Conservation (phyloP, 64 coral and sea anemone species). For the Orbicella faveolata region DNA sequence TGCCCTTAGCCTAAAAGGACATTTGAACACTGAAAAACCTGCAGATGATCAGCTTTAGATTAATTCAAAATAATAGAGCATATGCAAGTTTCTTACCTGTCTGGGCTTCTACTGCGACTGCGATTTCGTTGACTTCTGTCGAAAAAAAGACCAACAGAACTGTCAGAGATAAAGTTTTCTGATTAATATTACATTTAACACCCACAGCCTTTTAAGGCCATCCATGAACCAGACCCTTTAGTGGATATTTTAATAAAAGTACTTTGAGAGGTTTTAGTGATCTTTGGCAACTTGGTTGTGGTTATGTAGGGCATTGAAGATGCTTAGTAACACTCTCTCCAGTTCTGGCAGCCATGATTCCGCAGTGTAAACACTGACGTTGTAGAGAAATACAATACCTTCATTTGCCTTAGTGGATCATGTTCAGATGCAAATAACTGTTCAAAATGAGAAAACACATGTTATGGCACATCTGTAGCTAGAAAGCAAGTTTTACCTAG, state of each 20-base stretch:
- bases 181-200: neutral
- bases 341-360: constrained; percentile 27
- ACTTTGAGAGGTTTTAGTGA: neutral
- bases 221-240: neutral
- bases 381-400: constrained; percentile 95
- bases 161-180: neutral
- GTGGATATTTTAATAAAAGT: neutral
- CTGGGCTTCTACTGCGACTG: constrained; percentile 26
- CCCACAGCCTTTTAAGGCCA: neutral
- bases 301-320: neutral
- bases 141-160: neutral
- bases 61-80: too few relatives aligned
- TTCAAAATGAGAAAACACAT: constrained; percentile 99
- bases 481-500: constrained; percentile 3
- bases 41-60: too few relatives aligned
- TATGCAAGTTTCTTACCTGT: neutral
- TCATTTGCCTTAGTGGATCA: constrained; percentile 94
- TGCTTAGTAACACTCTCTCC: neutral
- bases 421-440: constrained; percentile 98
- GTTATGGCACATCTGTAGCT: constrained; percentile 87
- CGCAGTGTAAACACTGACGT: constrained; percentile 62
- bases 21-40: too few relatives aligned
- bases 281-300: neutral
- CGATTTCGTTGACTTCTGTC: constrained; percentile 44
- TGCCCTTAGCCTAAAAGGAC: too few relatives aligned